phyloP scores from a whole-genome alignment of 2,888 invertebrate genomes.

The Lasioglossum figueresi region DNA sequence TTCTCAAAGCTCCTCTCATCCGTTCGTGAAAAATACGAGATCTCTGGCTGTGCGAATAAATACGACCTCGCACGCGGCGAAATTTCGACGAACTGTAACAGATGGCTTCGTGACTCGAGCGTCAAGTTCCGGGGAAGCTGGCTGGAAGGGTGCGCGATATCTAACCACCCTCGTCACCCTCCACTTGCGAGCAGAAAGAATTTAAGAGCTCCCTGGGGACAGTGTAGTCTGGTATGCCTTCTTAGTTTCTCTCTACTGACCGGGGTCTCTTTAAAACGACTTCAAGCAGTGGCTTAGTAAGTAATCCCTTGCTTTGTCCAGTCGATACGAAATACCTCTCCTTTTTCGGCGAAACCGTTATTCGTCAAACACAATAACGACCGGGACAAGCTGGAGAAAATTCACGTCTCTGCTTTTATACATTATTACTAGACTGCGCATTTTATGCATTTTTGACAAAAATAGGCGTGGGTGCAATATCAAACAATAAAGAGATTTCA shows the following conservation, averaged over 20 bases:
- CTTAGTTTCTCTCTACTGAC: slow-evolving; percentile 34
- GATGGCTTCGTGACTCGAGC: slow-evolving; percentile 71
- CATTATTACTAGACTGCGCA: too few relatives aligned
- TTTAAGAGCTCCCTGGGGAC: slow-evolving; percentile 61
- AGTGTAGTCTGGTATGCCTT: slow-evolving; percentile 14
- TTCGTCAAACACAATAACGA: not conserved
- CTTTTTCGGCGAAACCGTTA: not conserved
- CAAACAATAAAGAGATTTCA: too few relatives aligned
- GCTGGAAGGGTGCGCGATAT: slow-evolving; percentile 50
- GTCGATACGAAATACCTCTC: slow-evolving; percentile 7
- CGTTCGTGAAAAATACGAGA: slow-evolving; percentile 49
- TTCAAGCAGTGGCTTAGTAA: slow-evolving; percentile 31
- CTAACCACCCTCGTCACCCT: slow-evolving; percentile 17
- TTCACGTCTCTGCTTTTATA: too few relatives aligned
- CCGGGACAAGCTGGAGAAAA: too few relatives aligned
- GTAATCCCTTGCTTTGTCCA: slow-evolving; percentile 41
- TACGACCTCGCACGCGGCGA: slow-evolving; percentile 56
- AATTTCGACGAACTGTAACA: slow-evolving; percentile 73
- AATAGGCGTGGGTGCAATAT: too few relatives aligned
- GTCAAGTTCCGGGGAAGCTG: slow-evolving; percentile 59
- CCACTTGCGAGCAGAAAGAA: slow-evolving; percentile 55
- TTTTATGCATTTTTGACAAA: too few relatives aligned
- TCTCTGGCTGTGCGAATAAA: slow-evolving; percentile 66
- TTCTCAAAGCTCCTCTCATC: slow-evolving; percentile 29
- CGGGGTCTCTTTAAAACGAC: slow-evolving; percentile 42